phyloP scores from a whole-genome alignment of 2,797 vertebrate genomes.

The Helostoma temminkii region DNA sequence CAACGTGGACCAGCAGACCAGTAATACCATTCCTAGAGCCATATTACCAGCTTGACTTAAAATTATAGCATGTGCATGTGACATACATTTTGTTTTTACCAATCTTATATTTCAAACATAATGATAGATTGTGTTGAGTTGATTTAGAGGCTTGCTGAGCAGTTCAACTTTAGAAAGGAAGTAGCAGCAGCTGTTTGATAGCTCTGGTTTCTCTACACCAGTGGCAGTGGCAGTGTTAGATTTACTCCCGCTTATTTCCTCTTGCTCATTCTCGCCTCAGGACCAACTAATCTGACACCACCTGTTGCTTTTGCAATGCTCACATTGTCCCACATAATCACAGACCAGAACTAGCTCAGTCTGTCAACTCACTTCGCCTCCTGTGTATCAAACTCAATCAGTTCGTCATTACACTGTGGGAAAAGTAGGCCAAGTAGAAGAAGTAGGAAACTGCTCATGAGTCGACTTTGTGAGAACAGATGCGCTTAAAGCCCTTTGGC shows the following conservation, averaged over 20 bases:
- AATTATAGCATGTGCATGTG: background rate
- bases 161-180: constrained; percentile 56
- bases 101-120: background rate
- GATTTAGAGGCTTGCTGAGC: constrained; percentile 39
- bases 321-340: constrained; percentile 64
- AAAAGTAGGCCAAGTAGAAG: constrained; percentile 53
- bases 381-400: constrained; percentile 58
- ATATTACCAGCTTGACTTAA: background rate
- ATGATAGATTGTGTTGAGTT: constrained; percentile 15
- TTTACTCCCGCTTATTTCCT: constrained; percentile 48
- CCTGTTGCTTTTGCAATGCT: constrained; percentile 79
- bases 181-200: constrained; percentile 66
- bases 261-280: constrained; percentile 65
- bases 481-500: constrained; percentile 10
- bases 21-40: background rate
- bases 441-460: constrained; percentile 28
- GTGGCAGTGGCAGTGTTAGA: constrained; percentile 42
- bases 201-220: constrained; percentile 58
- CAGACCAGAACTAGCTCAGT: constrained; percentile 61
- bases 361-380: constrained; percentile 43
- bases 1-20: background rate
- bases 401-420: constrained; percentile 49
- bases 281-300: constrained; percentile 78
- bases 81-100: background rate
- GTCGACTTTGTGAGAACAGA: constrained; percentile 31